Base-by-base conservation (phyloP, 1,140 invertebrate genomes). In the Philopotamus ludificatus region DNA sequence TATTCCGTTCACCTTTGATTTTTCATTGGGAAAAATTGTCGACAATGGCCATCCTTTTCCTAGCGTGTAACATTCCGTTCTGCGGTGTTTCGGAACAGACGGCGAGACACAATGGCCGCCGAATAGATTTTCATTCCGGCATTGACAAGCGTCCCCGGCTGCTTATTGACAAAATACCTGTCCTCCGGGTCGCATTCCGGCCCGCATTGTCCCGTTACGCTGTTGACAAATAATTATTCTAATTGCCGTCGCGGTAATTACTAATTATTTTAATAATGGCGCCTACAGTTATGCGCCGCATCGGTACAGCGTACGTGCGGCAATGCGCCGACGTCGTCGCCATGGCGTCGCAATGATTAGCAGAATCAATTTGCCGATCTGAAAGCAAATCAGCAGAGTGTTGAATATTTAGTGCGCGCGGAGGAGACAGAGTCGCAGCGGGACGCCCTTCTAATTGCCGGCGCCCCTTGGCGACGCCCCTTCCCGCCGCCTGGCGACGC, bases 71-170 rank as follows among this genome's bases (percentile, higher is more conserved):
- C 59, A 51, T 62, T 62, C 47, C 47, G 21, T 44, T 34, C 25
- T 21, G 8, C 18, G 58, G 21, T 61, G 58, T 61, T 61, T 61
- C 47, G 47, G 47, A 61, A 61, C 58, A 44, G 23, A 16, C 55
- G 41, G 23, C 12, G 42, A 26, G 42, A 12, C 54, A 67, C 66
- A 67, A 63, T 62, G 54, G 15, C 22, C 15, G 20, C 28, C 59
- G 61, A 67, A 67, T 63, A 54, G 66, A 59, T 63, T 63, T 61
- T 63, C 65, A 49, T 67, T 67, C 66, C 50, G 39, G 57, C 34
- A 28, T 7, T 39, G 28, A 22, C 25, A 22, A 57, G 51, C 28
- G 4, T 4, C 4, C 12, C 4, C 47, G 20, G 10, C 25, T 25
- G 51, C 51, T 55, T 55, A 55, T 55, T 55, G 51, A 55, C 51